Conservation (phyloP, 2,113 vertebrate species). For the Anthoscopus minutus region DNA sequence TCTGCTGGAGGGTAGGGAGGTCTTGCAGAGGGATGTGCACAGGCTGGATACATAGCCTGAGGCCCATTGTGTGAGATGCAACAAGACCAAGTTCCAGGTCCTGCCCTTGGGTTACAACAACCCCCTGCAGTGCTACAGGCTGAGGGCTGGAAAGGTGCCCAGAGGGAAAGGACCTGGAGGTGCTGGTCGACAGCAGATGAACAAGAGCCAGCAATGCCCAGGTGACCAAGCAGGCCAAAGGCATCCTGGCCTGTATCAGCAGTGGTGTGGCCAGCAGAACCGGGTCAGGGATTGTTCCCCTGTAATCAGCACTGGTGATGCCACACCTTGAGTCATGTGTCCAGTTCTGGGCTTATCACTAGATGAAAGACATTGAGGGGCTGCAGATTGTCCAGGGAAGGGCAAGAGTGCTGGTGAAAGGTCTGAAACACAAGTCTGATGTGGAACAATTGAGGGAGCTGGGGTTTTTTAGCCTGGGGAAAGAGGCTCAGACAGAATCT, state of each 20-base stretch:
- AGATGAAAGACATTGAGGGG: too few relatives aligned
- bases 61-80: background rate
- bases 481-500: background rate
- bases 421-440: background rate
- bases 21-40: background rate
- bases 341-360: background rate
- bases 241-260: background rate
- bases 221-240: background rate
- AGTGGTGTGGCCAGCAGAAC: background rate
- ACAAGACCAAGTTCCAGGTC: background rate
- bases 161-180: background rate
- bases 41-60: background rate
- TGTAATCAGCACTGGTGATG: background rate
- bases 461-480: background rate
- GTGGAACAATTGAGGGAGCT: background rate
- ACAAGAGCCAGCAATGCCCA: background rate
- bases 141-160: background rate
- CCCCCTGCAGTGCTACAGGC: background rate
- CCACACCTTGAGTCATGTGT: background rate
- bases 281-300: fast-evolving
- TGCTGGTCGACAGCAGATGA: background rate
- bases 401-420: background rate
- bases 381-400: background rate
- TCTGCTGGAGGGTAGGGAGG: background rate
- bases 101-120: background rate